A percentile compares a stretch with the other conserved stretches of the same genome.
Evolutionary conservation across 2,888 invertebrate species (phyloP).

Genomic region (Cryptocheilus praepositus): DNA sequence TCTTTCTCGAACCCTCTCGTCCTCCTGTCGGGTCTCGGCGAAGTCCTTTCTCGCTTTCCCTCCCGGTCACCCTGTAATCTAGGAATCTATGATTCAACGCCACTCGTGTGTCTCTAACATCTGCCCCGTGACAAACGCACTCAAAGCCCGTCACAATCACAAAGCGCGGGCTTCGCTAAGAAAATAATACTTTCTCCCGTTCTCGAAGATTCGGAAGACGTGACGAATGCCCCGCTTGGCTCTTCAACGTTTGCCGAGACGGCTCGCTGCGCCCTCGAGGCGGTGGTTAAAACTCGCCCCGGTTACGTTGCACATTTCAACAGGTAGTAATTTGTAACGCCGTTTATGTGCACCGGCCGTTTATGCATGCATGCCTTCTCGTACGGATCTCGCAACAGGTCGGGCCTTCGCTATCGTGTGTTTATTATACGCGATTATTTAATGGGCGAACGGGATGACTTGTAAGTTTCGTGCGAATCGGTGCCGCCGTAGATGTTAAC

Average conservation of each 20-base stretch:
- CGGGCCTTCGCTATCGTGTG: not conserved
- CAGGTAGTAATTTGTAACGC: conserved; percentile 4
- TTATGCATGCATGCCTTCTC: conserved; percentile 9
- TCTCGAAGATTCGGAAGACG: no score
- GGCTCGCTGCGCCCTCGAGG: not conserved
- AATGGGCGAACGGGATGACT: not conserved
- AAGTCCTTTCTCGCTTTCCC: conserved; percentile 48
- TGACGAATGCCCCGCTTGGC: no score
- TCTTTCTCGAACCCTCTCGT: conserved; percentile 31
- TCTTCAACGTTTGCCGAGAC: no score
- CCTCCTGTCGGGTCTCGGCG: conserved; percentile 48
- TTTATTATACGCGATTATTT: conserved; percentile 8
- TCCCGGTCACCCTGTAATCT: conserved; percentile 63
- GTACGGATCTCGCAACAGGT: conserved; percentile 3
- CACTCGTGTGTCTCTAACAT: conserved; percentile 65
- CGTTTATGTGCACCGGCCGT: not conserved
- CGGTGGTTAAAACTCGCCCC: not conserved
- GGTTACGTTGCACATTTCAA: conserved; percentile 5
- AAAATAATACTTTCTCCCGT: conserved; percentile 47
- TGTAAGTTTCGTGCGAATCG: no score
- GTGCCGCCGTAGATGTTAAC: no score
- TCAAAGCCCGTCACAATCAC: conserved; percentile 50
- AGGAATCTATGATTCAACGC: conserved; percentile 69
- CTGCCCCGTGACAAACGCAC: conserved; percentile 55
- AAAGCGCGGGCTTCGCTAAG: conserved; percentile 42